phyloP scores from a whole-genome alignment of 2,888 invertebrate species.

The Anoplius nigerrimus region DNA sequence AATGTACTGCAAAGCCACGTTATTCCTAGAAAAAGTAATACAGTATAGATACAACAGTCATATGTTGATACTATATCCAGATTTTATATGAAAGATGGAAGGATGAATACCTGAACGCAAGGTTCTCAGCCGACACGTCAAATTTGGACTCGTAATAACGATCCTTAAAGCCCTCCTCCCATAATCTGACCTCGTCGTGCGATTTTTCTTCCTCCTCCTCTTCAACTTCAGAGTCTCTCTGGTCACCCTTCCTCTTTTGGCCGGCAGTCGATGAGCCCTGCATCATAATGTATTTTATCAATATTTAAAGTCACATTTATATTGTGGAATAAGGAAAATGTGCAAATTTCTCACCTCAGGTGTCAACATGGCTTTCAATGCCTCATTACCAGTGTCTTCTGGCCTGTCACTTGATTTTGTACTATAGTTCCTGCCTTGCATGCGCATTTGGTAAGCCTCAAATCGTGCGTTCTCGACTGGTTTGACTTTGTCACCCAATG shows the following conservation, averaged over 20 bases:
- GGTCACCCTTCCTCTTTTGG: slow-evolving; percentile 77
- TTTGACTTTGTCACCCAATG: slow-evolving; percentile 75
- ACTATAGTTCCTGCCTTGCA: slow-evolving; percentile 70
- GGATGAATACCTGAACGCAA: slow-evolving; percentile 85
- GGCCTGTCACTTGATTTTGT: slow-evolving; percentile 53
- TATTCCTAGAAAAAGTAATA: slow-evolving; percentile 79
- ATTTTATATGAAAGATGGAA: no score
- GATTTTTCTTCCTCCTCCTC: slow-evolving; percentile 75
- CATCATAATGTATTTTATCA: no score
- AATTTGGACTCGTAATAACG: slow-evolving; percentile 98
- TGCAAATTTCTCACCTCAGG: slow-evolving; percentile 65
- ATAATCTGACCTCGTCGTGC: slow-evolving; percentile 91
- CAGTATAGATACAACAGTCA: slow-evolving; percentile 34
- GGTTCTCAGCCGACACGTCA: slow-evolving; percentile 84
- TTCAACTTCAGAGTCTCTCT: slow-evolving; percentile 81
- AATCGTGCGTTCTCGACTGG: slow-evolving; percentile 83
- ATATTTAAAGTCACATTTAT: slow-evolving; percentile 2
- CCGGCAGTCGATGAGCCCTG: slow-evolving; percentile 67
- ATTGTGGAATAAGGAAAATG: not conserved
- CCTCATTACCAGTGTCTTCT: slow-evolving; percentile 54
- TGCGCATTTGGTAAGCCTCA: slow-evolving; percentile 85
- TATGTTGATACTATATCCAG: not conserved
- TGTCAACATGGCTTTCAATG: slow-evolving; percentile 76
- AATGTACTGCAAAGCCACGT: slow-evolving; percentile 95
- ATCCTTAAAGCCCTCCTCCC: slow-evolving; percentile 99